Evolutionary conservation across 2,888 invertebrate genomes (phyloP).

Genomic region (Dendrolimus pini): DNA sequence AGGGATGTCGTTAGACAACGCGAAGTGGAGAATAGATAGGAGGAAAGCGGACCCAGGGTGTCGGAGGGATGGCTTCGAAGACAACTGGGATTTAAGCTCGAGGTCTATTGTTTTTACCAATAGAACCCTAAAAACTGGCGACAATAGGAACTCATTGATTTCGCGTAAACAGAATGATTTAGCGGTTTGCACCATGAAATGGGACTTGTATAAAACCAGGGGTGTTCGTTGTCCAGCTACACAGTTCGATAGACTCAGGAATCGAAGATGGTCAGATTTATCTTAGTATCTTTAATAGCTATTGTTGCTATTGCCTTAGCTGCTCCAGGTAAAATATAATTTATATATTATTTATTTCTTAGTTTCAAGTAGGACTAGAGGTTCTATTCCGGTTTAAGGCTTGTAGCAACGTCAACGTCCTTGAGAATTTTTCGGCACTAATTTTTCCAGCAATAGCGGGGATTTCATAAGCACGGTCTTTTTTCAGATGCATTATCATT

Average conservation of each 20-base stretch:
- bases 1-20: too few relatives aligned
- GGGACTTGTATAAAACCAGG: conserved; percentile 35
- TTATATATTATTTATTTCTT: not conserved
- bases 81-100: too few relatives aligned
- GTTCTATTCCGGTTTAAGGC: too few relatives aligned
- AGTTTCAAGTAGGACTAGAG: not conserved
- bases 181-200: conserved; percentile 25
- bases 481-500: too few relatives aligned
- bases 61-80: too few relatives aligned
- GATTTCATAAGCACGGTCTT: too few relatives aligned
- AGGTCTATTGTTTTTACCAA: not conserved
- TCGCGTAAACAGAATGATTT: conserved; percentile 41
- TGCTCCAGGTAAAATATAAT: conserved; percentile 33
- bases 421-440: too few relatives aligned
- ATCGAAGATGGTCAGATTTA: conserved; percentile 28
- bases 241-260: conserved; percentile 17
- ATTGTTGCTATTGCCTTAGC: conserved; percentile 27
- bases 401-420: too few relatives aligned
- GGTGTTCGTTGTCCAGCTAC: conserved; percentile 8
- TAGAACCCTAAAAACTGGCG: conserved; percentile 26
- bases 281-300: conserved; percentile 21
- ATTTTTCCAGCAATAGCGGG: too few relatives aligned
- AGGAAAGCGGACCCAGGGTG: too few relatives aligned
- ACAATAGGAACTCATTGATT: conserved; percentile 33
- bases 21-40: too few relatives aligned